phyloP scores from a whole-genome alignment of 2,113 vertebrate genomes.

The Macquaria australasica region DNA sequence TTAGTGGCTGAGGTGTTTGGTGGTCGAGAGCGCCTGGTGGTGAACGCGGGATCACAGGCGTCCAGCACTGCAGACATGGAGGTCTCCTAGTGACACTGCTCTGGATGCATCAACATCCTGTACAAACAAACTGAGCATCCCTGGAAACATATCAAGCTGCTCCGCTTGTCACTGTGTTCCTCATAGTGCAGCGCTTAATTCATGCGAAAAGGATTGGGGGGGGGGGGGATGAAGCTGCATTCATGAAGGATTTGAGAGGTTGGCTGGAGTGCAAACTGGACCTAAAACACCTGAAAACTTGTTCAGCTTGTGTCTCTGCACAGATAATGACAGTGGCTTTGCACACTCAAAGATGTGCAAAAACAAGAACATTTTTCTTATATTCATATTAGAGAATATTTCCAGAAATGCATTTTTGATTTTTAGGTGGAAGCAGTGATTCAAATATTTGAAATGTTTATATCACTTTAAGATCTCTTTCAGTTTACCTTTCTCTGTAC shows the following conservation, averaged over 20 bases:
- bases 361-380: not conserved
- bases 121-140: slow-evolving; percentile 38
- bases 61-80: slow-evolving; percentile 81
- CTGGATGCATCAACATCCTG: not conserved
- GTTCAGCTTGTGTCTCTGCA: slow-evolving; percentile 16
- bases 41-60: slow-evolving; percentile 74
- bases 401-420: not conserved
- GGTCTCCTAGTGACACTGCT: slow-evolving; percentile 59
- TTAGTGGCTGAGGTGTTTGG: slow-evolving; percentile 92
- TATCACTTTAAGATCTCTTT: not conserved
- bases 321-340: not conserved
- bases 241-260: slow-evolving; percentile 2
- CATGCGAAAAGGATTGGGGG: not conserved
- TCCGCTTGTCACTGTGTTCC: not conserved
- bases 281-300: not conserved
- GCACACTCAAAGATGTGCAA: slow-evolving; percentile 1
- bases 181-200: not conserved
- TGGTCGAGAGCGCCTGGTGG: slow-evolving; percentile 87
- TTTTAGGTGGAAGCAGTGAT: not conserved
- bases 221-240: not conserved
- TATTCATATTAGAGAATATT: slow-evolving; percentile 22
- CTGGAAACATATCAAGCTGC: slow-evolving; percentile 2
- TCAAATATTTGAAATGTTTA: slow-evolving; percentile 24
- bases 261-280: not conserved
- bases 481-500: slow-evolving; percentile 20